phyloP scores from a whole-genome alignment of 2,113 vertebrate species.

The Cyanistes caeruleus region DNA sequence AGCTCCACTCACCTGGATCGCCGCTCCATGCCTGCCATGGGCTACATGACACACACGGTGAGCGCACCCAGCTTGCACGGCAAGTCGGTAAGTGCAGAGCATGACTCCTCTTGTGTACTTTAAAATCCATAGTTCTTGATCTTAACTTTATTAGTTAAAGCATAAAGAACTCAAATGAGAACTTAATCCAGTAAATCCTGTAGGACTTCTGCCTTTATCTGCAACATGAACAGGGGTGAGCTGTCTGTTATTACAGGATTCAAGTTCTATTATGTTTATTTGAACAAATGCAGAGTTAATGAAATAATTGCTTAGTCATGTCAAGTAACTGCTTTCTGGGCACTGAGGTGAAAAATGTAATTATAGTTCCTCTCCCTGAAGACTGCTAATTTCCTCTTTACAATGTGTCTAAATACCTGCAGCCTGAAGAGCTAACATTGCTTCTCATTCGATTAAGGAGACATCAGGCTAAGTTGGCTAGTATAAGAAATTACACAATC shows the following conservation, averaged over 20 bases:
- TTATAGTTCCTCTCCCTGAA: constrained; percentile 50
- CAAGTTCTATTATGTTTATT: constrained; percentile 22
- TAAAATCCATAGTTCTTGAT: neutral
- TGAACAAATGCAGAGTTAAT: constrained; percentile 58
- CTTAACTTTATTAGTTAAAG: neutral
- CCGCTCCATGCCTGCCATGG: constrained; percentile 92
- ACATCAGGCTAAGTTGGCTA: constrained; percentile 96
- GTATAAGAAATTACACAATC: constrained; percentile 86
- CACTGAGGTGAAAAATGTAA: constrained; percentile 68
- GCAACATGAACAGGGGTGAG: neutral
- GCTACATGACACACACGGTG: constrained; percentile 98
- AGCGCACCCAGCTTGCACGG: constrained; percentile 96
- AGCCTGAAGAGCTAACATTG: constrained; percentile 97
- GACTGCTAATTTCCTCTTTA: constrained; percentile 79
- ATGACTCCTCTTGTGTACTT: neutral
- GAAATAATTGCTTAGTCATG: constrained; percentile 48
- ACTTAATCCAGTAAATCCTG: neutral
- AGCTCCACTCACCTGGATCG: constrained; percentile 85
- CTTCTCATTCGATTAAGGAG: constrained; percentile 96
- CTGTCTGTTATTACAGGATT: constrained; percentile 20
- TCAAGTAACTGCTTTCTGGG: constrained; percentile 61
- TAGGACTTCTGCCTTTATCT: neutral
- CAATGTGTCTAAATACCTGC: constrained; percentile 82
- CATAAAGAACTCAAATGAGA: neutral
- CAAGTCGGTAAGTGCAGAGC: constrained; percentile 87